These are phyloP conservation scores for Papilio dardanus DNA, from an alignment of 1,140 invertebrate species.

Conservation along the genomic window DNA sequence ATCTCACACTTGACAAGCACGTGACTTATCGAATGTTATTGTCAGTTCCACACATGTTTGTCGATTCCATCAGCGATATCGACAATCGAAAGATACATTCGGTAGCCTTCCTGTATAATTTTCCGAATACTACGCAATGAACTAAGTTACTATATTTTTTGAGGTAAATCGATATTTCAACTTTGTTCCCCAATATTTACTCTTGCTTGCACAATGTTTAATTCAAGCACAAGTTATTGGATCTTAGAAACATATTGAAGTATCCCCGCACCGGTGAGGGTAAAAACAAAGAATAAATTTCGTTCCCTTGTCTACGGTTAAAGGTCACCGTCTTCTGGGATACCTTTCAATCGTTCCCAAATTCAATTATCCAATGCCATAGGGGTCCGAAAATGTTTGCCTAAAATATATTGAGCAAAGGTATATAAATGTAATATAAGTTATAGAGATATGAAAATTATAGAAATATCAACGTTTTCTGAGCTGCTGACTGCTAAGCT, in stretches of 20 bases:
- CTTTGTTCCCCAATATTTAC: not conserved
- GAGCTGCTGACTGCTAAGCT: too few species aligned
- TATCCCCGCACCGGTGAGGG: constrained; percentile 11
- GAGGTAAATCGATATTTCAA: not conserved
- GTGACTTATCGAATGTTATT: too few species aligned
- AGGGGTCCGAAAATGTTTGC: not conserved
- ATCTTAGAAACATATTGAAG: not conserved
- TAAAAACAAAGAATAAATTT: constrained; percentile 24
- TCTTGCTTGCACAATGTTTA: not conserved
- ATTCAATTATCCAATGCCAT: constrained; percentile 20
- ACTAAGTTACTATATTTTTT: too few species aligned
- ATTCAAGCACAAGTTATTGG: constrained; percentile 14
- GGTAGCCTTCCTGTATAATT: too few species aligned
- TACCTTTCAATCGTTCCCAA: constrained; percentile 18
- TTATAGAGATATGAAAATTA: not conserved
- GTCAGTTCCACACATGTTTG: too few species aligned
- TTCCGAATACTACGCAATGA: too few species aligned
- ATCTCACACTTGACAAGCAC: too few species aligned
- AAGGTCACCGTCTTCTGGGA: constrained; percentile 5
- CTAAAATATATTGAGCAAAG: not conserved
- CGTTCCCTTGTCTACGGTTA: constrained; percentile 11
- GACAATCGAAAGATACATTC: too few species aligned
- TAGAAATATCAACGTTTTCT: not conserved
- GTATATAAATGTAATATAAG: not conserved
- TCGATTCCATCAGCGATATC: too few species aligned